Evolutionary conservation across 2,797 vertebrate genomes (phyloP).

Genomic region (Percopsis omiscomaycus): DNA sequence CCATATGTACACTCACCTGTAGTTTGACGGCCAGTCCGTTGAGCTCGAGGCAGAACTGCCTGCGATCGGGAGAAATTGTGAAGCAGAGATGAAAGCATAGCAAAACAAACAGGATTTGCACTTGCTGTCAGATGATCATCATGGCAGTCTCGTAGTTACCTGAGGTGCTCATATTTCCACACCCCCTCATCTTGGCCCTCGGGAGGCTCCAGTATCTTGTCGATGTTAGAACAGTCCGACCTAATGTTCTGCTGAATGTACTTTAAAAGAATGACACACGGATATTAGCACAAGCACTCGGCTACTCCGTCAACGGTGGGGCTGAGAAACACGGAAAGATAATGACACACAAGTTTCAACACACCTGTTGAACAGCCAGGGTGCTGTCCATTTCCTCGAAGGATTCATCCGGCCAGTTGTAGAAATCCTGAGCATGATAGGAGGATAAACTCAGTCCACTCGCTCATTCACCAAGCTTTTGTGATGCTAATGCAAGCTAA

Average conservation of each 20-base stretch:
- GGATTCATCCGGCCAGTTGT: conserved; percentile 98
- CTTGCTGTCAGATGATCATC: neutral
- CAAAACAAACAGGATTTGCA: neutral
- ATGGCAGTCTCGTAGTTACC: conserved; percentile 71
- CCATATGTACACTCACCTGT: conserved; percentile 80
- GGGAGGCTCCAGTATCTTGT: conserved; percentile 97
- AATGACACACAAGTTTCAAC: conserved; percentile 15
- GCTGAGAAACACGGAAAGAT: neutral
- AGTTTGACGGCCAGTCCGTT: conserved; percentile 98
- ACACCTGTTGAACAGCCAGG: conserved; percentile 95
- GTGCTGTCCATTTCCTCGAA: conserved; percentile 99
- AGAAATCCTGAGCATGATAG: conserved; percentile 85
- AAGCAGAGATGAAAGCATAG: conserved; percentile 8
- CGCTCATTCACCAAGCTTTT: neutral
- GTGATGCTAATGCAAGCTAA: neutral
- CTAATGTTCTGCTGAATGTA: conserved; percentile 98
- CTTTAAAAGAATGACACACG: conserved; percentile 67
- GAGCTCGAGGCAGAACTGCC: conserved; percentile 98
- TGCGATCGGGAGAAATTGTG: conserved; percentile 58
- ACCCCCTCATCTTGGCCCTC: conserved; percentile 98
- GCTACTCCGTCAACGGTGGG: neutral
- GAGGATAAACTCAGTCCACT: conserved; percentile 21
- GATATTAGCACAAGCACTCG: neutral
- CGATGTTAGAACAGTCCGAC: conserved; percentile 96
- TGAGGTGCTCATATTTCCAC: conserved; percentile 98